A percentile compares a stretch with the other conserved stretches of the same genome.
Conservation (phyloP, 2,888 invertebrate species). For the Tenodera sinensis region DNA sequence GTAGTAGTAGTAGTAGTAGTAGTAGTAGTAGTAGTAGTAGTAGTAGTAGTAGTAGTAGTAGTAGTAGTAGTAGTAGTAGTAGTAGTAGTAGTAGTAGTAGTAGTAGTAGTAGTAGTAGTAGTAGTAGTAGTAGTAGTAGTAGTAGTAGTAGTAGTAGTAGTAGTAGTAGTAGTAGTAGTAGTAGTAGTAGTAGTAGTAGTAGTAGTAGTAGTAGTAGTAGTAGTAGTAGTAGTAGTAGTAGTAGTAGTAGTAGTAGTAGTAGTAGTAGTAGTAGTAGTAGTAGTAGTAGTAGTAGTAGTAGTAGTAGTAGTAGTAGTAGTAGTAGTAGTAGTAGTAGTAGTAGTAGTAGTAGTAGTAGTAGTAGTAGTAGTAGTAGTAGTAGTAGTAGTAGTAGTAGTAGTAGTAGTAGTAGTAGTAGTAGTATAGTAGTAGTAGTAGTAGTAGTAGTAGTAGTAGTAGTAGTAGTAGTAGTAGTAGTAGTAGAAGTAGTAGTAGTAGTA, state of each 20-base stretch:
- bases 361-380: slow-evolving; percentile 29
- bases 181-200: slow-evolving; percentile 29
- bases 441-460: slow-evolving; percentile 30
- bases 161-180: slow-evolving; percentile 29
- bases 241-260: slow-evolving; percentile 29
- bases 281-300: slow-evolving; percentile 29
- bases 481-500: slow-evolving; percentile 30
- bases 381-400: slow-evolving; percentile 29
- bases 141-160: slow-evolving; percentile 29
- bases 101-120: slow-evolving; percentile 29
- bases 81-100: slow-evolving; percentile 29
- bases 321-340: slow-evolving; percentile 29
- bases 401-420: too few species aligned
- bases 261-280: slow-evolving; percentile 29
- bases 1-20: slow-evolving; percentile 29
- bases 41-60: slow-evolving; percentile 29
- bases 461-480: slow-evolving; percentile 30
- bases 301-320: slow-evolving; percentile 29
- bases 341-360: slow-evolving; percentile 29
- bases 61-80: slow-evolving; percentile 29
- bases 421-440: too few species aligned
- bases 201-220: slow-evolving; percentile 29
- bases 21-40: slow-evolving; percentile 29
- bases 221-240: slow-evolving; percentile 29
- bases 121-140: slow-evolving; percentile 29